phyloP scores from a whole-genome alignment of 2,797 vertebrate species.

The Arctocebus calabarensis region DNA sequence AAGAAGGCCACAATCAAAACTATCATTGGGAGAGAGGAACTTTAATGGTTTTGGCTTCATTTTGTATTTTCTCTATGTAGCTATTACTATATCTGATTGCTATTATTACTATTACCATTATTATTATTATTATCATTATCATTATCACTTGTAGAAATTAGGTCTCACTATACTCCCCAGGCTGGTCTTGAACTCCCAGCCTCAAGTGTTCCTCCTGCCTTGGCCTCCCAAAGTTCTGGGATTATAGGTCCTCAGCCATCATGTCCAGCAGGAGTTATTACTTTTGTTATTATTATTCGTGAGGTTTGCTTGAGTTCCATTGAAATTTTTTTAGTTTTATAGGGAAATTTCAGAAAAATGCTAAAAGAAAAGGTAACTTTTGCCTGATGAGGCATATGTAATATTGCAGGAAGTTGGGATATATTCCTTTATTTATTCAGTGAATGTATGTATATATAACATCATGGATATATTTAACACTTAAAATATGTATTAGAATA shows the following conservation, averaged over 20 bases:
- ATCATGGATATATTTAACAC: not conserved
- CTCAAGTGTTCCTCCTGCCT: not conserved
- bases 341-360: not conserved
- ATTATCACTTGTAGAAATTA: not conserved
- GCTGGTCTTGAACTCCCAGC: not conserved
- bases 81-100: not conserved
- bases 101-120: not conserved
- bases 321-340: not conserved
- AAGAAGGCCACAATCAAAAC: not conserved
- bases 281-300: not conserved
- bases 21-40: rapidly evolving
- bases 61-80: not conserved
- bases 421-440: not conserved
- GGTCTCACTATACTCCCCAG: not conserved
- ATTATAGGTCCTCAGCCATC: not conserved
- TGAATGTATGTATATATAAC: not conserved
- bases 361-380: not conserved
- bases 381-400: not conserved
- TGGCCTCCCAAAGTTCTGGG: not conserved
- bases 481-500: not conserved
- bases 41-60: not conserved
- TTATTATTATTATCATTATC: not conserved
- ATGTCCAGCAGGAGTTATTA: not conserved
- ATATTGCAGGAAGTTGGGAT: not conserved
- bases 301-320: not conserved